Conservation (phyloP, 2,888 invertebrate genomes). For the Spilosoma lubricipeda region DNA sequence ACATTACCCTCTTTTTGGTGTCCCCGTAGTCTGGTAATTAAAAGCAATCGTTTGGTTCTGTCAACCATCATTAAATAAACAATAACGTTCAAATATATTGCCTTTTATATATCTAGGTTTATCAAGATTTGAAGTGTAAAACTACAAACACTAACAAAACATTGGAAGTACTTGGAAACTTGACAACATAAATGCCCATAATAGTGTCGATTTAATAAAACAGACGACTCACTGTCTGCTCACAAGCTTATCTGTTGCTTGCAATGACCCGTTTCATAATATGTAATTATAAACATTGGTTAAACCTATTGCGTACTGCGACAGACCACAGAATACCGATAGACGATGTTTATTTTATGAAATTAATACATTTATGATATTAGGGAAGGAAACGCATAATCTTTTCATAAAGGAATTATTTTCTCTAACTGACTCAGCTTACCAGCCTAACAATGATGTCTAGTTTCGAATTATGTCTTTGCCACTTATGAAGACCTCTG, state of each 20-base stretch:
- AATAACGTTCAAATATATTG: slow-evolving; percentile 7
- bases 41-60: slow-evolving; percentile 9
- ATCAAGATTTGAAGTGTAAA: slow-evolving; percentile 3
- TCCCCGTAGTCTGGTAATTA: not conserved
- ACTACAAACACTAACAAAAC: slow-evolving; percentile 11
- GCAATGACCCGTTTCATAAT: slow-evolving; percentile 49
- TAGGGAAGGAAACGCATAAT: not conserved
- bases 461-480: not conserved
- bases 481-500: no score
- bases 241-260: slow-evolving; percentile 55
- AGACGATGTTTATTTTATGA: not conserved
- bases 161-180: slow-evolving; percentile 14
- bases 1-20: slow-evolving; percentile 12
- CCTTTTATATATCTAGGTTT: slow-evolving; percentile 10
- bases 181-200: slow-evolving; percentile 29
- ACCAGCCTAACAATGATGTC: not conserved
- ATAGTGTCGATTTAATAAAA: slow-evolving; percentile 42
- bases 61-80: not conserved
- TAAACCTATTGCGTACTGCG: slow-evolving; percentile 16
- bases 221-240: slow-evolving; percentile 69
- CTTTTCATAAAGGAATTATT: not conserved
- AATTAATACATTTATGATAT: not conserved
- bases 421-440: not conserved
- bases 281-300: slow-evolving; percentile 33
- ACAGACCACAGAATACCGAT: not conserved